A percentile compares a stretch with the other conserved stretches of the same genome.
phyloP scores from a whole-genome alignment of 2,888 invertebrate species.

The Atethmia centrago region DNA sequence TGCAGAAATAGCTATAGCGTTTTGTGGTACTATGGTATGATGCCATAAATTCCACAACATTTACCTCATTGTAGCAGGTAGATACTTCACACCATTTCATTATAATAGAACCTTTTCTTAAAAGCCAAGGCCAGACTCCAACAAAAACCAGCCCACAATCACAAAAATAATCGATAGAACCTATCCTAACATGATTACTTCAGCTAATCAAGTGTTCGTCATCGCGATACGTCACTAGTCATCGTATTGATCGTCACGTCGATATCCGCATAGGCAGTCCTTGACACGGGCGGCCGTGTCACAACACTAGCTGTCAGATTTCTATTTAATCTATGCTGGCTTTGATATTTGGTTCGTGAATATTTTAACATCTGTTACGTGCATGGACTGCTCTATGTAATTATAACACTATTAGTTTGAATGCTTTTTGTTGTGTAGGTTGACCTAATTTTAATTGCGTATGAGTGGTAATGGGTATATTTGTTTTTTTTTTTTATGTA shows the following conservation, averaged over 20 bases:
- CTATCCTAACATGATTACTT: conserved; percentile 43
- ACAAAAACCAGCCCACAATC: conserved; percentile 9
- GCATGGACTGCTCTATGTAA: conserved; percentile 36
- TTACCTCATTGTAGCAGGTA: not conserved
- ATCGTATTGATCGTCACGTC: conserved; percentile 77
- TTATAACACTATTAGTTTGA: conserved; percentile 47
- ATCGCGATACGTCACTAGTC: conserved; percentile 71
- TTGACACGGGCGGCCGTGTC: conserved; percentile 76
- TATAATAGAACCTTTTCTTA: not conserved
- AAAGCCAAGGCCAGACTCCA: not conserved
- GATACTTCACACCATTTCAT: not conserved
- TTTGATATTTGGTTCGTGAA: conserved; percentile 54
- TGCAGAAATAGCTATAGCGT: not conserved
- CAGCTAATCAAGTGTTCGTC: conserved; percentile 63
- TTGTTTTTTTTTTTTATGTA: no score
- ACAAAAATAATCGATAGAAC: conserved; percentile 30
- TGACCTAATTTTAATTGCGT: conserved; percentile 38
- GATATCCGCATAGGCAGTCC: conserved; percentile 85
- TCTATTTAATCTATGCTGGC: conserved; percentile 66
- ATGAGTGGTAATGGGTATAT: not conserved
- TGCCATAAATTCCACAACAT: not conserved
- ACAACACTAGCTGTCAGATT: conserved; percentile 66
- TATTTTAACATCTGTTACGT: conserved; percentile 62
- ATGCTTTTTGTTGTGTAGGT: conserved; percentile 33
- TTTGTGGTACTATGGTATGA: no score